Evolutionary conservation across 2,113 vertebrate species (phyloP).

Genomic region (Rhizomys pruinosus): DNA sequence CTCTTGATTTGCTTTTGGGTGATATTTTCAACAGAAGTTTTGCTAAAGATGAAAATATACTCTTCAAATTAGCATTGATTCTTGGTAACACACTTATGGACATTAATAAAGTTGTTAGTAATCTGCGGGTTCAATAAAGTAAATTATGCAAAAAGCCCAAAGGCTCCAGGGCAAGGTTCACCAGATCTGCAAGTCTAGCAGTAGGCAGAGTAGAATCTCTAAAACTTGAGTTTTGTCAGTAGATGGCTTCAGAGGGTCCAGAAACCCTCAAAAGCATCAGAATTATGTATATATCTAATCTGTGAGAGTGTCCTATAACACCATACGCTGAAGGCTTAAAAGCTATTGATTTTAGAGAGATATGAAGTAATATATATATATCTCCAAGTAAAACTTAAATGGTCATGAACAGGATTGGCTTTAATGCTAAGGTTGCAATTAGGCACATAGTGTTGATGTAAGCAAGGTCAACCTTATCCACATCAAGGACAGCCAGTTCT

Average conservation of each 20-base stretch:
- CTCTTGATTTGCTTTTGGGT: neutral
- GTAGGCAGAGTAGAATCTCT: neutral
- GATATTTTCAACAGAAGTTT: neutral
- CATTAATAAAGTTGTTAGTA: neutral
- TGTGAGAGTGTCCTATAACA: neutral
- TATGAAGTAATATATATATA: constrained; percentile 32
- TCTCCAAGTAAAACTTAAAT: constrained; percentile 10
- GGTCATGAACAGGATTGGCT: constrained; percentile 3
- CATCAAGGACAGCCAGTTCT: neutral
- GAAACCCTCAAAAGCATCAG: neutral
- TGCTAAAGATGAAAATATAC: neutral
- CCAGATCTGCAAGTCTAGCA: neutral
- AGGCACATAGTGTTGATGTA: neutral
- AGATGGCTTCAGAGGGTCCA: neutral
- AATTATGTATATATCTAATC: neutral
- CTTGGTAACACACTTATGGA: neutral
- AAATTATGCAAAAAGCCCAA: neutral
- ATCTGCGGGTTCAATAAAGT: neutral
- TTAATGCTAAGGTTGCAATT: constrained; percentile 44
- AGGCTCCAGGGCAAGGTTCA: neutral
- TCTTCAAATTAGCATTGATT: constrained; percentile 8
- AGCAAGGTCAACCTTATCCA: neutral
- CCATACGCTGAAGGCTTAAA: neutral
- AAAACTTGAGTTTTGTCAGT: neutral
- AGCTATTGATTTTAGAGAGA: neutral